Conservation (phyloP, 2,888 invertebrate species). For the Limnephilus marmoratus region DNA sequence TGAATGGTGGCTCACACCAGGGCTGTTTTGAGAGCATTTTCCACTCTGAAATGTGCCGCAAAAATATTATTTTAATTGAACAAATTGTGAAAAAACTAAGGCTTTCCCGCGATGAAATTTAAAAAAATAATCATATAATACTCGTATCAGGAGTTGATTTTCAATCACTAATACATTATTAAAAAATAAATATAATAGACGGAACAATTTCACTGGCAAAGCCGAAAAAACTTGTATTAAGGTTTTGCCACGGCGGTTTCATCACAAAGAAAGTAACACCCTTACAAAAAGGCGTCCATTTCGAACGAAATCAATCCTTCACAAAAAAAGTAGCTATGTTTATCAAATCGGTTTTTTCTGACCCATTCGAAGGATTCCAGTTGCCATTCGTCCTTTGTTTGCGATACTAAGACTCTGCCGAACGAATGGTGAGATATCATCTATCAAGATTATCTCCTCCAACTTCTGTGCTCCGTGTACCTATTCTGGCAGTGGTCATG, state of each 20-base stretch:
- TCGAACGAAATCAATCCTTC: neutral
- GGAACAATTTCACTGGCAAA: neutral
- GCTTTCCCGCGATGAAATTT: no score
- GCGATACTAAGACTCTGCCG: conserved; percentile 18
- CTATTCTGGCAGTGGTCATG: conserved; percentile 17
- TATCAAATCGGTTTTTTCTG: neutral
- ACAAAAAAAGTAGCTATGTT: conserved; percentile 8
- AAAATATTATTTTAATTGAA: no score
- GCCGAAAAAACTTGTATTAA: no score
- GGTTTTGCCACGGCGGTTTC: neutral
- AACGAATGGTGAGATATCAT: conserved; percentile 57
- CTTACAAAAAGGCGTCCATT: neutral
- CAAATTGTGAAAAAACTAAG: no score
- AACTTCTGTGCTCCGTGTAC: conserved; percentile 44
- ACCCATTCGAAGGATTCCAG: neutral
- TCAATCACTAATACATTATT: neutral
- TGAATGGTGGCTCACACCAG: no score
- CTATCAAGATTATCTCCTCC: conserved; percentile 60
- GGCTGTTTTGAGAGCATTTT: no score
- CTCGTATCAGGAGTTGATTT: no score
- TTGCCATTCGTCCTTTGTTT: conserved; percentile 54
- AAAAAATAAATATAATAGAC: neutral
- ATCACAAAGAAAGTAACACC: neutral
- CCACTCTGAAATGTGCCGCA: no score
- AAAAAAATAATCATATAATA: no score